phyloP scores from a whole-genome alignment of 64 coral and sea anemone genomes.

The Pachyseris speciosa region DNA sequence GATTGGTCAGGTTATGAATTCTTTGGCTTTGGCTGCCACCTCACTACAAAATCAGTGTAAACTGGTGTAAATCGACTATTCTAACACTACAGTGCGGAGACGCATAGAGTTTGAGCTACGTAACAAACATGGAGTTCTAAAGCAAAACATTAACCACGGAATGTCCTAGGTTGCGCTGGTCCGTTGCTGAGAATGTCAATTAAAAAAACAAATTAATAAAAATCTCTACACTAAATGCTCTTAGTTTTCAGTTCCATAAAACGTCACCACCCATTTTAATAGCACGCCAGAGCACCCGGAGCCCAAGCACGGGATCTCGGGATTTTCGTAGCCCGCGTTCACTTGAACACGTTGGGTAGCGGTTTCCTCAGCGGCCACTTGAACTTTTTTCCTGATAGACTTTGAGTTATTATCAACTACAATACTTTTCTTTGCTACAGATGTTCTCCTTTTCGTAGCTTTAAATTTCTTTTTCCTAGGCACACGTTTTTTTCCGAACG shows the following conservation, averaged over 20 bases:
- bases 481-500: not conserved
- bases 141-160: not conserved
- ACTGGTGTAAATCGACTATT: too few species aligned
- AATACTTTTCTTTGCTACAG: constrained; percentile 59
- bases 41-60: too few species aligned
- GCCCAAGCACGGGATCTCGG: constrained; percentile 87
- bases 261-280: constrained; percentile 87
- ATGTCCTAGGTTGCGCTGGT: not conserved
- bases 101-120: too few species aligned
- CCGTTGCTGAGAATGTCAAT: constrained; percentile 6
- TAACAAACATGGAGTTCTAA: not conserved
- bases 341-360: constrained; percentile 98
- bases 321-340: constrained; percentile 97
- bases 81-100: too few species aligned
- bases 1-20: too few species aligned
- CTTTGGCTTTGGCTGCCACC: too few species aligned
- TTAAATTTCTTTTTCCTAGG: constrained; percentile 59
- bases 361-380: constrained; percentile 87
- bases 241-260: constrained; percentile 85
- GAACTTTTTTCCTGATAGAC: constrained; percentile 85
- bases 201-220: constrained; percentile 57
- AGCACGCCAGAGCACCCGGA: constrained; percentile 86
- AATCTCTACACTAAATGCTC: constrained; percentile 34
- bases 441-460: constrained; percentile 24
- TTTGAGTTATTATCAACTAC: constrained; percentile 62